Evolutionary conservation across 2,113 vertebrate genomes (phyloP), one percentile per base, ranked within the genome.

Genomic region (Charina bottae): DNA sequence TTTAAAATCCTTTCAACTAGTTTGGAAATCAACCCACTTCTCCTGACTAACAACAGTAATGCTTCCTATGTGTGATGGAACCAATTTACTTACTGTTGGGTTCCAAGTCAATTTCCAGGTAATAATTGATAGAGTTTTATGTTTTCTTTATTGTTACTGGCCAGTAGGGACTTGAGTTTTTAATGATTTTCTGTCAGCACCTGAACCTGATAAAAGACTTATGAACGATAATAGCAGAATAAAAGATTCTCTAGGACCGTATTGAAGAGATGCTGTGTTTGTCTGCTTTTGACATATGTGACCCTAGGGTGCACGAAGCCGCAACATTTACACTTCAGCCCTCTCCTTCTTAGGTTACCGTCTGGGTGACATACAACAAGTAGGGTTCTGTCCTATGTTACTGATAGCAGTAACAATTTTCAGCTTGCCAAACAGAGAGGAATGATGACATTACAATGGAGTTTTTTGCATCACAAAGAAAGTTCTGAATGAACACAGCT

Each of bases 121-220:
- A 93, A 95, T 95, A 96, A 97, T 10, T 95, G 95, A 96, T 96
- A 94, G 19, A 26, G 0, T 6, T 87, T 64, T 87, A 96, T 4
- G 92, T 94, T 97, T 96, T 95, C 97, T 97, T 97, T 98, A 96
- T 97, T 96, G 96, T 93, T 94, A 92, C 93, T 96, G 95, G 93
- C 96, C 95, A 95, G 95, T 83, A 94, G 96, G 88, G 95, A 96
- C 94, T 94, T 96, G 89, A 95, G 86, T 91, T 90, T 91, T 91
- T 95, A 98, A 96, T 93, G 97, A 98, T 98, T 98, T 98, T 97
- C 97, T 98, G 97, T 96, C 97, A 96, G 94, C 95, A 92, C 94
- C 89, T 94, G 90, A 97, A 97, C 97, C 95, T 96, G 96, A 97
- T 97, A 97, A 49, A 49, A 96, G 93, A 92, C 93, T 95, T 96